Conservation (phyloP, 2,113 vertebrate species). For the Dolichallabes microphthalmus region DNA sequence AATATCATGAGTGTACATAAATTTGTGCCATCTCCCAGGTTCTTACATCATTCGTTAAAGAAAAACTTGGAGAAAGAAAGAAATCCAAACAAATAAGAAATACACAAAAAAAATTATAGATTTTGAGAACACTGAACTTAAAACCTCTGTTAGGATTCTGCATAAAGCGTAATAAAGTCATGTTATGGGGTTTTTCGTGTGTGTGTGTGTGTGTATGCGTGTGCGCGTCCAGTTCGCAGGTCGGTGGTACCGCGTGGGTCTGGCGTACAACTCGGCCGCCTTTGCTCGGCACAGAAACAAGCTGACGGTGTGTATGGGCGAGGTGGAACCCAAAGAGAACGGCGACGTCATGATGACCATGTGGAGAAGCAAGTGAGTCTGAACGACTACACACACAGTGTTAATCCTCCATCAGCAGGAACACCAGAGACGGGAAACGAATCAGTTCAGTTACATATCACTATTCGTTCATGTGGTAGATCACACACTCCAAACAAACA, state of each 20-base stretch:
- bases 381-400: background rate
- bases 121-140: background rate
- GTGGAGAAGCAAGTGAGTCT: constrained; percentile 68
- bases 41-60: background rate
- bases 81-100: background rate
- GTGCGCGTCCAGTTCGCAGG: constrained; percentile 70
- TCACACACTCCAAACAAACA: no score
- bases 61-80: background rate
- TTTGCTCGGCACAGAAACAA: constrained; percentile 63
- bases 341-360: constrained; percentile 73
- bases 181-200: no score
- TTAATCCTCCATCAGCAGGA: background rate
- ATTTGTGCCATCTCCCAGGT: background rate
- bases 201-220: constrained; percentile 2
- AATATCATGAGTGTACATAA: background rate
- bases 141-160: no score
- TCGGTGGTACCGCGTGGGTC: constrained; percentile 71
- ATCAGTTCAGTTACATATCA: no score
- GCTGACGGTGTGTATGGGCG: constrained; percentile 66
- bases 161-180: no score
- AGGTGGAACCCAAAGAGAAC: constrained; percentile 55
- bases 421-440: no score
- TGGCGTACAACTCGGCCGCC: constrained; percentile 68
- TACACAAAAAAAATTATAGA: background rate
- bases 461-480: no score